Percentiles rank a stretch among this genome's conserved stretches.
Evolutionary conservation across 1,140 invertebrate species (phyloP).

Genomic region (Sarcophaga peregrina): DNA sequence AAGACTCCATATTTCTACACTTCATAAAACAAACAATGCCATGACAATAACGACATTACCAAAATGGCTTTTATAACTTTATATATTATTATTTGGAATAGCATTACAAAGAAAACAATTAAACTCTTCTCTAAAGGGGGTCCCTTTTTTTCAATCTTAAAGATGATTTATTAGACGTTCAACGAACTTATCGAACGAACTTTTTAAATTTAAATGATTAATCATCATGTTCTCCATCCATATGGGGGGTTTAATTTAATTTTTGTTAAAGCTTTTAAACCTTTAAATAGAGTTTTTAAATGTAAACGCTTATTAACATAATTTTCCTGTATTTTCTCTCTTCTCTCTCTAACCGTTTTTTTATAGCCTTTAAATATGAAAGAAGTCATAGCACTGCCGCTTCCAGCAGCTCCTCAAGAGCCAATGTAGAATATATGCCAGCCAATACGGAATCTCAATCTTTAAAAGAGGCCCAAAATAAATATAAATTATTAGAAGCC

Average conservation of each 20-base stretch:
- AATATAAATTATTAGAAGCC: constrained; percentile 71
- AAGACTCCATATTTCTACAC: no score
- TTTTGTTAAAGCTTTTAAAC: background rate
- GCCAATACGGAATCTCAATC: constrained; percentile 71
- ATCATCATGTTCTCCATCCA: background rate
- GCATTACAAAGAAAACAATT: background rate
- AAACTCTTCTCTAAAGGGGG: background rate
- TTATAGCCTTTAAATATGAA: constrained; percentile 45
- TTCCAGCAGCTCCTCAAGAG: constrained; percentile 45
- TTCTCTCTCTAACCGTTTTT: background rate
- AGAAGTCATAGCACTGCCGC: constrained; percentile 43
- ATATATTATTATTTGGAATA: no score
- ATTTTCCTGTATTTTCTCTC: background rate
- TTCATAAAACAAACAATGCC: no score
- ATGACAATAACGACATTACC: no score
- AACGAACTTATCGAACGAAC: constrained; percentile 10
- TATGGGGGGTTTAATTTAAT: background rate
- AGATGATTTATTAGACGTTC: background rate
- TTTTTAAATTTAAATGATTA: constrained; percentile 22
- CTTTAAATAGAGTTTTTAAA: background rate
- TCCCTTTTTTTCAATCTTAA: background rate
- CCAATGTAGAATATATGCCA: constrained; percentile 62
- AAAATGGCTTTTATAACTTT: no score
- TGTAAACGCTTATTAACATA: background rate
- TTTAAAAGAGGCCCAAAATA: constrained; percentile 72